A percentile compares a stretch with the other conserved stretches of the same genome.
Evolutionary conservation across 2,113 vertebrate genomes (phyloP).

Genomic region (Alouatta palliata): DNA sequence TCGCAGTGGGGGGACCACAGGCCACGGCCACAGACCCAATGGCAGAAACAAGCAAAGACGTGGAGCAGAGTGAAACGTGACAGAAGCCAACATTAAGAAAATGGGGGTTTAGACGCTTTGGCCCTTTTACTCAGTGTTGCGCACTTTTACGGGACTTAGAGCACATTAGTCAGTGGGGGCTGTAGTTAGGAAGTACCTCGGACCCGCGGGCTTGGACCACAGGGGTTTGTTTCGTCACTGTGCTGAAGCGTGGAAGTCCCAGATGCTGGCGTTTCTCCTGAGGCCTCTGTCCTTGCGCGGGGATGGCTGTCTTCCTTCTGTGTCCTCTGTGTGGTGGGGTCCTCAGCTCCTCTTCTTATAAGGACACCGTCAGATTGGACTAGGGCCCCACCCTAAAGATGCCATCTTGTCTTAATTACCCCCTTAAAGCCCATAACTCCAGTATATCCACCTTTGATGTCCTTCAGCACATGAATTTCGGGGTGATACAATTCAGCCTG

Average conservation of each 20-base stretch:
- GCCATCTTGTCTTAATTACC: not conserved
- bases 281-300: not conserved
- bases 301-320: not conserved
- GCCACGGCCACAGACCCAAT: too few relatives aligned
- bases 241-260: not conserved
- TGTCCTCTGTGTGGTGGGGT: too few relatives aligned
- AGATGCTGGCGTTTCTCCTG: not conserved
- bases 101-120: not conserved
- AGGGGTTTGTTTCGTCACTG: not conserved
- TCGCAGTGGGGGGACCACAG: rapidly evolving
- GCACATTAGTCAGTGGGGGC: not conserved
- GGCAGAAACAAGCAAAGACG: rapidly evolving
- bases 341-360: not conserved
- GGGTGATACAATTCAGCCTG: not conserved
- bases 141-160: not conserved
- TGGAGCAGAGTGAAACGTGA: not conserved
- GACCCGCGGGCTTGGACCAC: not conserved
- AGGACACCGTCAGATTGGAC: not conserved
- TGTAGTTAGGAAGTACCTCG: not conserved
- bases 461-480: not conserved
- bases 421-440: not conserved
- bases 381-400: too few relatives aligned
- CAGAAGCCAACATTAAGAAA: not conserved
- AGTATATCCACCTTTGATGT: not conserved
- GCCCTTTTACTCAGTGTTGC: not conserved